These are phyloP conservation scores for Platichthys flesus DNA, from an alignment of 2,113 vertebrate genomes.

Conservation along the genomic window DNA sequence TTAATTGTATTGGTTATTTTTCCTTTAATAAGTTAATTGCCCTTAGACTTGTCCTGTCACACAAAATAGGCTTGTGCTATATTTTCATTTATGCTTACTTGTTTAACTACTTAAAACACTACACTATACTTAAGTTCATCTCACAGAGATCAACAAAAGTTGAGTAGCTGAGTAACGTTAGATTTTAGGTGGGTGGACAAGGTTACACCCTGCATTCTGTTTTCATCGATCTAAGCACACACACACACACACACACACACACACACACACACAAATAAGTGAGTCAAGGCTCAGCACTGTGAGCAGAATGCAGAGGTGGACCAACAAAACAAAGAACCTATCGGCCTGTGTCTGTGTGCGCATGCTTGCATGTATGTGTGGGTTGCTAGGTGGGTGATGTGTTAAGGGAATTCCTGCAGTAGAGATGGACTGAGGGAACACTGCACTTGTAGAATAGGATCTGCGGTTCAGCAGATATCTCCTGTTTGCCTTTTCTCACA, in stretches of 20 bases:
- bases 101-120: no score
- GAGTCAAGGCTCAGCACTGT: slow-evolving; percentile 25
- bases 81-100: no score
- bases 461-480: background rate
- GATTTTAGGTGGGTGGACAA: slow-evolving; percentile 33
- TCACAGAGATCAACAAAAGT: slow-evolving; percentile 13
- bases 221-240: background rate
- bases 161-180: slow-evolving; percentile 19
- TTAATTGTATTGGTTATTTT: no score
- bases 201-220: slow-evolving; percentile 11
- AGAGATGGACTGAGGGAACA: slow-evolving; percentile 9
- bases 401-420: slow-evolving; percentile 44
- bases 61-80: no score
- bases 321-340: slow-evolving; percentile 1
- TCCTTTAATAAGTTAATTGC: no score
- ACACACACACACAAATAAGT: background rate
- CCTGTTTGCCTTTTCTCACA: background rate
- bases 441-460: slow-evolving; percentile 8
- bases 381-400: slow-evolving; percentile 13
- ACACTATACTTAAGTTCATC: slow-evolving; percentile 2
- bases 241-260: background rate
- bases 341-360: background rate
- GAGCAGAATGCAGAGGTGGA: slow-evolving; percentile 44
- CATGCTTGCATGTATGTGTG: slow-evolving; percentile 3
- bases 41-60: no score